Evolutionary conservation across 1,140 invertebrate genomes (phyloP), one percentile per base, ranked within the genome.

Genomic region (Elymnias hypermnestra): DNA sequence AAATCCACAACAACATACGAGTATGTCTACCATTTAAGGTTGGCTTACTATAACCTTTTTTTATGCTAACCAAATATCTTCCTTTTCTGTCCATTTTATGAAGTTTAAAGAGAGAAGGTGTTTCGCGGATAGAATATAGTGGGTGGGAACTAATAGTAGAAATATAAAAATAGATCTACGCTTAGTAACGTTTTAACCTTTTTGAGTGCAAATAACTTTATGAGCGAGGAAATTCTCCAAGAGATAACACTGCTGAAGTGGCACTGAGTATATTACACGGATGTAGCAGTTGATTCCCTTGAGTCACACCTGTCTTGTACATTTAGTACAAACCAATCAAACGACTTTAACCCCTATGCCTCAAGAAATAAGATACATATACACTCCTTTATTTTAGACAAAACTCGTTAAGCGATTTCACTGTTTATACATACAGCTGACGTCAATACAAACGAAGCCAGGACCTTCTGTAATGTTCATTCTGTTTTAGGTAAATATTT

Each of bases 371-470:
- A 21, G 25, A 12, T 35, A 14, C 15, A 25, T 1, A 10, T 9
- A 15, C 4, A 21, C 21, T 19, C 17, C 7, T 43, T 13, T 2
- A 40, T 13, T 41, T 49, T 26, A 18, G 19, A 21, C 26, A 41
- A 41, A 49, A 49, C 38, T 23, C 26, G 46, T 49, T 49, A 41
- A 41, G 38, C 45, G 31, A 41, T 49, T 49, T 49, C 46, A 21
- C 22, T 41, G 46, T 41, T 41, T 49, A 49, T 49, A 48, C 21
- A 35, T 48, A 49, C 38, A 49, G 38, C 38, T 41, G 28, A 17
- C 46, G 46, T 49, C 46, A 49, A 49, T 49, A 49, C 40, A 49
- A 49, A 49, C 40, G 46, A 49, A 49, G 38, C 12, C 10, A 15
- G 37, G 33, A 41, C 21, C 23, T 39, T 39, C 41, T 23, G 23